A percentile compares a stretch with the other conserved stretches of the same genome.
Conservation (phyloP, 2,888 invertebrate genomes). For the Drosophila rubida region DNA sequence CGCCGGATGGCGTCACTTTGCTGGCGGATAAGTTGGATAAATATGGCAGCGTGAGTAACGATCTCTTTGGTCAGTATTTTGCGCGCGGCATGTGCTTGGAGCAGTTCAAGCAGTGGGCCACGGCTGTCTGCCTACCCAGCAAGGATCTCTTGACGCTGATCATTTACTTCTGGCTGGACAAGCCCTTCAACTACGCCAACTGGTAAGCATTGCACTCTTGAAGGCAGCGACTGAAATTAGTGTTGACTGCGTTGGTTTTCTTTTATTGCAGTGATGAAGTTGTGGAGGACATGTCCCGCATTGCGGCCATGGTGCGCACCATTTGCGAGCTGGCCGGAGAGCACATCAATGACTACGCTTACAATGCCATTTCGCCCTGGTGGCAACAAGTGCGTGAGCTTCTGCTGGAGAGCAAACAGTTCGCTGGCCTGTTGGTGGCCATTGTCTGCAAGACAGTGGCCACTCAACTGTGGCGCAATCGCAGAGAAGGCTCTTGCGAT, state of each 20-base stretch:
- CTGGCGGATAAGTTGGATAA: constrained; percentile 80
- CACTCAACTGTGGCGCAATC: constrained; percentile 74
- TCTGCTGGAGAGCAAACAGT: constrained; percentile 90
- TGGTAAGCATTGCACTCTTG: constrained; percentile 62
- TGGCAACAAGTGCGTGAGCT: constrained; percentile 92
- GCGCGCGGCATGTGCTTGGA: constrained; percentile 84
- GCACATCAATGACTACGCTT: constrained; percentile 86
- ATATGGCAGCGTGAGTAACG: constrained; percentile 78
- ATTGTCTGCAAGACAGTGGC: constrained; percentile 93
- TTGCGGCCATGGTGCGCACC: constrained; percentile 88
- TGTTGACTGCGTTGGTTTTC: too few species aligned
- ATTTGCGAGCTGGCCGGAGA: constrained; percentile 88
- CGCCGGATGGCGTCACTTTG: constrained; percentile 80
- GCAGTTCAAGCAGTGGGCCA: constrained; percentile 76
- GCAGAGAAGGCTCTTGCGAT: constrained; percentile 81
- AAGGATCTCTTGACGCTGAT: constrained; percentile 89
- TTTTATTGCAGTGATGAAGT: constrained; percentile 81
- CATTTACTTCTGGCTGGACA: constrained; percentile 90
- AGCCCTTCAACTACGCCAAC: constrained; percentile 85
- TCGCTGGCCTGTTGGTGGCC: constrained; percentile 92
- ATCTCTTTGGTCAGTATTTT: constrained; percentile 79
- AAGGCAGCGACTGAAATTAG: too few species aligned
- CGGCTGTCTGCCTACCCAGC: constrained; percentile 80
- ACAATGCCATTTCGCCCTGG: constrained; percentile 91
- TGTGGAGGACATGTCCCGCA: constrained; percentile 88